Base-by-base conservation (phyloP, 2,888 invertebrate genomes). In the Trichopria drosophilae region DNA sequence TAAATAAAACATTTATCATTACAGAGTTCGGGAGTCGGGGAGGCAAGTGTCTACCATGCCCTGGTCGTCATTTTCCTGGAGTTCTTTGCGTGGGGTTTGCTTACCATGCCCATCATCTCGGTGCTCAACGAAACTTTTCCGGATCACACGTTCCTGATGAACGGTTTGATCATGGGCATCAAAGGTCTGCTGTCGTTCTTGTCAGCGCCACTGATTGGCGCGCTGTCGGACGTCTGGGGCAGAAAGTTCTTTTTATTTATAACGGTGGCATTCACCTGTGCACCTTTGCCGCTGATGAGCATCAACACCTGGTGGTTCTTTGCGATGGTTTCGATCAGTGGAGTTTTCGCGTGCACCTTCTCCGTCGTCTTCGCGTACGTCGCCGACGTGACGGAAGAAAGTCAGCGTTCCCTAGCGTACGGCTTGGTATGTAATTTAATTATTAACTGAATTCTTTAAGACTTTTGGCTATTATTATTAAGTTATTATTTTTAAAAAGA, bases 291-390 rank as follows among this genome's bases (percentile, higher is more conserved):
- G 45, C 82, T 99, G 55, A 97, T 99, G 93, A 93, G 93, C 70
- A 90, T 99, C 74, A 98, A 97, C 80, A 95, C 98, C 39, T 98
- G 93, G 93, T 97, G 95, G 95, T 99, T 98, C 79, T 99, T 99
- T 79, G 95, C 97, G 52, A 92, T 98, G 89, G 93, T 98, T 79
- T 95, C 95, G 73, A 93, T 99, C 76, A 96, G 95, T 65, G 99
- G 99, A 55, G 90, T 98, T 62, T 99, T 99, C 79, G 94, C 98
- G 46, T 99, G 99, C 59, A 99, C 99, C 39, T 99, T 99, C 80
- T 96, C 96, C 65, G 97, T 99, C 48, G 97, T 99, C 49, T 96
- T 99, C 80, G 99, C 99, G 40, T 99, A 99, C 79, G 99, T 99
- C 59, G 98, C 99, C 29, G 99, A 99, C 79, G 95, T 99, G 45